Conservation (phyloP, 1,140 invertebrate genomes). For the Hetaerina americana region DNA sequence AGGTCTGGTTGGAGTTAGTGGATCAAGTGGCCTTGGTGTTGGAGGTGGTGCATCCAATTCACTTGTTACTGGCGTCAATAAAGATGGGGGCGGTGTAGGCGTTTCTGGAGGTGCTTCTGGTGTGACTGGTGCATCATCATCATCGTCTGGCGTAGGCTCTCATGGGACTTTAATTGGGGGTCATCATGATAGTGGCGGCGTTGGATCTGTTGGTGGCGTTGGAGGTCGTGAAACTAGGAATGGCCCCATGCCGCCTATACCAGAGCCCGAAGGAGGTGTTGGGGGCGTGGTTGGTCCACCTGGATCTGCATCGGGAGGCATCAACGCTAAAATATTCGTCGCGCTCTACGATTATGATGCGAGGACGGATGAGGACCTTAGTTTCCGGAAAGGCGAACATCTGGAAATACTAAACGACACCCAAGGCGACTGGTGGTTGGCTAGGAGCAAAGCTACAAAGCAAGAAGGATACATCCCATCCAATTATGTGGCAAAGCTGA, state of each 20-base stretch:
- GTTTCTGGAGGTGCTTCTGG: constrained; percentile 2
- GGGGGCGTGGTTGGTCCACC: not conserved
- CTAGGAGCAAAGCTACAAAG: constrained; percentile 83
- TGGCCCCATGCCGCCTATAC: constrained; percentile 42
- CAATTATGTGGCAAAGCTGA: constrained; percentile 97
- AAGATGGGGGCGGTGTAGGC: not conserved
- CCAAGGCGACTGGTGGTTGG: constrained; percentile 98
- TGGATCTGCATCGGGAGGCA: constrained; percentile 30
- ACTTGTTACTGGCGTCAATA: not conserved
- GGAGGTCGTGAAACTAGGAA: constrained; percentile 9
- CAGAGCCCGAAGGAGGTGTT: constrained; percentile 37
- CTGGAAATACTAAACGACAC: constrained; percentile 97
- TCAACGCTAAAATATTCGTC: constrained; percentile 75
- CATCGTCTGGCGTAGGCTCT: not conserved
- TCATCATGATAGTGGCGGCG: not conserved
- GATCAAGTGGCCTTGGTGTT: not conserved
- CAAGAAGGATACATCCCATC: constrained; percentile 98
- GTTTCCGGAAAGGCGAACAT: constrained; percentile 96
- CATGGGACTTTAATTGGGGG: not conserved
- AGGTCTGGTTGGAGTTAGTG: not conserved
- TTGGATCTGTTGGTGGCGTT: not conserved
- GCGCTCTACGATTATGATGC: constrained; percentile 98
- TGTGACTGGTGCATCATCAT: not conserved
- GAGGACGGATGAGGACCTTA: constrained; percentile 94
- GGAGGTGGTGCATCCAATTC: not conserved